phyloP scores from a whole-genome alignment of 2,113 vertebrate genomes.

The Emydocephalus ijimae region DNA sequence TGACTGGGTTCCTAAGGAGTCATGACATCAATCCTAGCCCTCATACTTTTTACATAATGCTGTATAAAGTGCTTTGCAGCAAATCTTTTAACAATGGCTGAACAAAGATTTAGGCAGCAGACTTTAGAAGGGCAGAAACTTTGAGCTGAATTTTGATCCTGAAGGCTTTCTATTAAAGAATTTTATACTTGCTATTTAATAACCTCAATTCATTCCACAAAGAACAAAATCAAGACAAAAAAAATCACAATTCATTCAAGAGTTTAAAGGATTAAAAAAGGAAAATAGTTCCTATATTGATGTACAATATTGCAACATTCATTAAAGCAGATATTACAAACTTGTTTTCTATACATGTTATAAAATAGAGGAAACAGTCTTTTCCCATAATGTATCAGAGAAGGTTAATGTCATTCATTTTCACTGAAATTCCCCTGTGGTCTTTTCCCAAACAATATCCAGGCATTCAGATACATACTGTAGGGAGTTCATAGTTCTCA shows the following conservation, averaged over 20 bases:
- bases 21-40: background rate
- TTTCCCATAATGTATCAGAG: background rate
- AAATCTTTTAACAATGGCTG: background rate
- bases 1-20: background rate
- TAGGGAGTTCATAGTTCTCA: background rate
- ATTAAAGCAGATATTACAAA: background rate
- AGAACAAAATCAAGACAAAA: background rate
- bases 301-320: background rate
- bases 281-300: background rate
- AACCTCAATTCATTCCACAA: background rate
- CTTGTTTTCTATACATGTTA: background rate
- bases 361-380: background rate
- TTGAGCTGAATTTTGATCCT: background rate
- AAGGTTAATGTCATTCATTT: background rate
- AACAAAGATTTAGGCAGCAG: conserved; percentile 7
- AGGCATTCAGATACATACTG: background rate
- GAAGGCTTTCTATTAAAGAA: background rate
- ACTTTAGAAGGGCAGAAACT: background rate
- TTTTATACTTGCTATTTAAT: background rate
- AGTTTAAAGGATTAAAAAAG: background rate
- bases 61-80: background rate
- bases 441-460: background rate
- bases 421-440: background rate
- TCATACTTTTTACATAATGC: background rate
- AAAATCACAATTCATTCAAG: background rate